phyloP scores from a whole-genome alignment of 2,797 vertebrate genomes.

The Rachycentron canadum region DNA sequence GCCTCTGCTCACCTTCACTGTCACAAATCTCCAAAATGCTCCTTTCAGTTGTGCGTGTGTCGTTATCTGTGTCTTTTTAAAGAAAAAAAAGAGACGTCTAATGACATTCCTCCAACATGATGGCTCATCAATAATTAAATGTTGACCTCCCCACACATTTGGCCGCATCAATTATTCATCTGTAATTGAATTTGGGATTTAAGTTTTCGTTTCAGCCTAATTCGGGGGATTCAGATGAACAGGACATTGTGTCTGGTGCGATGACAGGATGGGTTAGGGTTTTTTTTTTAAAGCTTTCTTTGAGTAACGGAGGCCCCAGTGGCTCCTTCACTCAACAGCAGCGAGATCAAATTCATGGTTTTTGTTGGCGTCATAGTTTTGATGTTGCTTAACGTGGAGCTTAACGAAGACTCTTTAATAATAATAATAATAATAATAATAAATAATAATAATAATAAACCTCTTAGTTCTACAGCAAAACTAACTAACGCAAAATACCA shows the following conservation, averaged over 20 bases:
- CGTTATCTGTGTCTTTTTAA: slow-evolving; percentile 46
- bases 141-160: slow-evolving; percentile 80
- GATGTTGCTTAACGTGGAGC: not conserved
- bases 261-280: not conserved
- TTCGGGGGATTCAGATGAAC: slow-evolving; percentile 50
- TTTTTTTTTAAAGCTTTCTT: not conserved
- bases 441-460: too few relatives aligned
- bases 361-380: not conserved
- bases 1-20: too few relatives aligned
- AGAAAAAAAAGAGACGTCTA: slow-evolving; percentile 39
- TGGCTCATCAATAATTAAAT: slow-evolving; percentile 76
- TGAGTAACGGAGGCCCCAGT: slow-evolving; percentile 19
- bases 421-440: too few relatives aligned
- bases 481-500: not conserved
- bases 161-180: slow-evolving; percentile 76
- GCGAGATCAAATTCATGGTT: not conserved
- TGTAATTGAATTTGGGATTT: slow-evolving; percentile 62
- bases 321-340: not conserved
- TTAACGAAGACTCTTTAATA: not conserved
- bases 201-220: slow-evolving; percentile 57
- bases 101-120: slow-evolving; percentile 81
- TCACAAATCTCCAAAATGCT: too few relatives aligned
- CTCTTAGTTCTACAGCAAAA: too few relatives aligned
- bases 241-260: slow-evolving; percentile 7
- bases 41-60: slow-evolving; percentile 41